A percentile compares a stretch with the other conserved stretches of the same genome.
Conservation (phyloP, 2,888 invertebrate species). For the Eutolmus rufibarbis region DNA sequence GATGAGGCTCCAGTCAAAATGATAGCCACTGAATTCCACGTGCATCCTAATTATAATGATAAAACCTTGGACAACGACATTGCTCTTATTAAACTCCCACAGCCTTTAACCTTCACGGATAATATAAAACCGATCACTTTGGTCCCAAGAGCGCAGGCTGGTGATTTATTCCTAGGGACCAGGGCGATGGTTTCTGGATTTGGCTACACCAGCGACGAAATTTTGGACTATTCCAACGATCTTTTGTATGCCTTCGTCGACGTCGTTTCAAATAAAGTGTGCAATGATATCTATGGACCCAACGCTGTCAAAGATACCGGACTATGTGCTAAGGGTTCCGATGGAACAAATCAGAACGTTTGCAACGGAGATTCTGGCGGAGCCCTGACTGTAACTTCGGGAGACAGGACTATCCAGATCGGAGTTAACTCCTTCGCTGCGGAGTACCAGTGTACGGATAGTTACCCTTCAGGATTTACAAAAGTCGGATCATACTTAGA, state of each 20-base stretch:
- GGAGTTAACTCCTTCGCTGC: constrained; percentile 60
- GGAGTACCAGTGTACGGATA: constrained; percentile 55
- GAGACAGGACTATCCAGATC: constrained; percentile 54
- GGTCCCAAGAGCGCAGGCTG: constrained; percentile 48
- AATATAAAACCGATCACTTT: constrained; percentile 54
- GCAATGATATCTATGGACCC: constrained; percentile 51
- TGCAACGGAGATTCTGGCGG: constrained; percentile 61
- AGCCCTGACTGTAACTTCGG: constrained; percentile 51
- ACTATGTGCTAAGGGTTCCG: constrained; percentile 54
- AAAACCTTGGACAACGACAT: constrained; percentile 56
- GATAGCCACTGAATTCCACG: constrained; percentile 51
- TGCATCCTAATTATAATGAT: constrained; percentile 56
- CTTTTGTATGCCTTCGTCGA: constrained; percentile 55
- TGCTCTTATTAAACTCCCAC: constrained; percentile 55
- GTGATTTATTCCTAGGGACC: constrained; percentile 52
- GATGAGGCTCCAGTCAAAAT: background rate
- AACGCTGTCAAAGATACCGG: constrained; percentile 53
- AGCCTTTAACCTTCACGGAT: constrained; percentile 50
- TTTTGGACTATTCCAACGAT: constrained; percentile 53
- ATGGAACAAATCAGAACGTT: constrained; percentile 55
- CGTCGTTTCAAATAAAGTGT: constrained; percentile 54
- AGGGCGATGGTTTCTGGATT: constrained; percentile 55
- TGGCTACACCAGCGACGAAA: constrained; percentile 56
- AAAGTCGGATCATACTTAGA: constrained; percentile 55
- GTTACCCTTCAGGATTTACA: constrained; percentile 56